Evolutionary conservation across 2,888 invertebrate species (phyloP), one percentile per base, ranked within the genome.

Genomic region (Ectemnius lituratus): DNA sequence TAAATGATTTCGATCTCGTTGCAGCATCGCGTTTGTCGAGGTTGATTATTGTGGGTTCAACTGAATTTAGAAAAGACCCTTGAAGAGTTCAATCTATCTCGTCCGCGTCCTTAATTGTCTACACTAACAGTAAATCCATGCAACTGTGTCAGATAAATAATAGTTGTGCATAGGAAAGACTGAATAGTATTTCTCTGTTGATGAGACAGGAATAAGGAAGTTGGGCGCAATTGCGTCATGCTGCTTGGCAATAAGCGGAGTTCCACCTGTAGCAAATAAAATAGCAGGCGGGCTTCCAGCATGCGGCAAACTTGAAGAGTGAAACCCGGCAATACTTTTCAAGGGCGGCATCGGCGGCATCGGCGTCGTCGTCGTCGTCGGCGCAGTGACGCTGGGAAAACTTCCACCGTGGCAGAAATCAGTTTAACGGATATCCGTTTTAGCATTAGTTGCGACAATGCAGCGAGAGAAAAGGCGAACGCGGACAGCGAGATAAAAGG

Each of bases 1-100:
- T 86, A 86, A 87, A 88, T 85, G 83, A 88, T 85, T 80, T 75
- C 69, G 49, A 3, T 64, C 46, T 64, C 62, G 62, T 45, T 66
- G 72, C 45, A 62, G 75, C 70, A 73, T 67, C 73, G 75, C 80
- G 74, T 67, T 74, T 67, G 80, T 84, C n/a, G 79, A 63, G 76
- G 79, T 73, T 76, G 82, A 84, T 85, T 81, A 77, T 57, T 20
- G 64, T 57, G 69, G 67, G 0, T 37, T 8, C 37, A 1, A 0
- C n/a, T 37, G 37, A 37, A 4, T 2, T 37, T 37, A 6, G 37
- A 11, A 37, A 37, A 37, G 4, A 2, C 28, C 2, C 28, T 37
- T 37, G 2, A 11, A 37, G 8, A 0, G 1, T 37, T 11, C 37
- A 6, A 37, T 6, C 8, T 4, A 37, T 37, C 3, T 23, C 23